phyloP scores from a whole-genome alignment of 2,888 invertebrate species.

The Uropetala carovei region DNA sequence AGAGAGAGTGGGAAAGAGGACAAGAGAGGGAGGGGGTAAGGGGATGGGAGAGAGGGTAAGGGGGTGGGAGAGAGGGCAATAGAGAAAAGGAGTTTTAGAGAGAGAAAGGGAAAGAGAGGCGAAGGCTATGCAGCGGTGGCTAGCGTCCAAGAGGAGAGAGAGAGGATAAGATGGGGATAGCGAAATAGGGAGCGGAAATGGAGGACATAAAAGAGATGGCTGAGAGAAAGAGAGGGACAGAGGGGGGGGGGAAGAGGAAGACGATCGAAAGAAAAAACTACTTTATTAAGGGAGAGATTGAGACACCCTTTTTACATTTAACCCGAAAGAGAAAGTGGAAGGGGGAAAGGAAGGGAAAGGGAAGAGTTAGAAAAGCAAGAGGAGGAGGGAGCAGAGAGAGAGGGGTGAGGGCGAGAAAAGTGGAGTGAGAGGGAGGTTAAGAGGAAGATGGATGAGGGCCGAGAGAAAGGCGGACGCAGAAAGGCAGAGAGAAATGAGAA shows the following conservation, averaged over 20 bases:
- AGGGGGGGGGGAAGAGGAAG: background rate
- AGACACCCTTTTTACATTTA: background rate
- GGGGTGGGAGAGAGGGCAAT: slow-evolving; percentile 66
- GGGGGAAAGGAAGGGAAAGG: background rate
- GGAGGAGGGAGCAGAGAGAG: slow-evolving; percentile 42
- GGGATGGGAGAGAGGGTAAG: slow-evolving; percentile 72
- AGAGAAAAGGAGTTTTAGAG: no score
- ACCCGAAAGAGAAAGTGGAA: background rate
- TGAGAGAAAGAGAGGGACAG: background rate
- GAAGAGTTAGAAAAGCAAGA: slow-evolving; percentile 40
- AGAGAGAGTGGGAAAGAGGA: slow-evolving; percentile 29
- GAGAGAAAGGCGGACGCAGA: background rate
- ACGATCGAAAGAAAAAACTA: background rate
- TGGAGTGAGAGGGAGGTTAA: background rate
- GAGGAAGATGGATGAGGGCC: background rate
- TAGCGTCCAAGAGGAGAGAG: slow-evolving; percentile 69
- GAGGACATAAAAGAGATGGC: background rate
- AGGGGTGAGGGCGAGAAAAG: slow-evolving; percentile 44
- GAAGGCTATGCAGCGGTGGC: slow-evolving; percentile 73
- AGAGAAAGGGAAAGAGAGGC: slow-evolving; percentile 71
- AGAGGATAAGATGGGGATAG: slow-evolving; percentile 8
- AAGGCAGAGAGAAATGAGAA: background rate
- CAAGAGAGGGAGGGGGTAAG: slow-evolving; percentile 70
- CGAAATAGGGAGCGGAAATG: background rate
- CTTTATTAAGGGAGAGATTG: background rate